phyloP scores from a whole-genome alignment of 2,113 vertebrate genomes.

The Dromas ardeola region DNA sequence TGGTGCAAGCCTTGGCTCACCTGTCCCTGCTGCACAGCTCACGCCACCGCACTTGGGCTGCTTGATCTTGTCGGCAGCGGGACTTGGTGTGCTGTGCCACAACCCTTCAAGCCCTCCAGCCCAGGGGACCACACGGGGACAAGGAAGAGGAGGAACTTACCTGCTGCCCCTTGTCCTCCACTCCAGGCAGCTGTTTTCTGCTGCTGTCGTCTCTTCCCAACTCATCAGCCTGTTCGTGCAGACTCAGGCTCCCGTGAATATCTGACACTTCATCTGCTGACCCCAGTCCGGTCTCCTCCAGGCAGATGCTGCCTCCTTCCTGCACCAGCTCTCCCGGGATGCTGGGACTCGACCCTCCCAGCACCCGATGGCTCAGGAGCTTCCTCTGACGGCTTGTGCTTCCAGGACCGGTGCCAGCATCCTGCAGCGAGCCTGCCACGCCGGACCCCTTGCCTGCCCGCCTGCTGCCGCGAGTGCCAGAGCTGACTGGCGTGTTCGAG shows the following conservation, averaged over 20 bases:
- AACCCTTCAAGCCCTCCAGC: neutral
- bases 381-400: neutral
- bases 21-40: neutral
- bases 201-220: neutral
- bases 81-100: neutral
- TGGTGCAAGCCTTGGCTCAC: fast-evolving
- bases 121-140: fast-evolving
- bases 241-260: constrained; percentile 35
- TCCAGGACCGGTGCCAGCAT: neutral
- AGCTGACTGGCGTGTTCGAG: neutral
- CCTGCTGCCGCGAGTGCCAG: neutral
- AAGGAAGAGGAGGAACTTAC: neutral
- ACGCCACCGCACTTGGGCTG: fast-evolving
- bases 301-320: neutral
- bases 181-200: neutral
- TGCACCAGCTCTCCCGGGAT: constrained; percentile 28
- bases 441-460: neutral
- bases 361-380: neutral
- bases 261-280: constrained; percentile 41
- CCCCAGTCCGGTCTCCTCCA: constrained; percentile 36
- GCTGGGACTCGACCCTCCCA: constrained; percentile 32
- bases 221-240: constrained; percentile 5
- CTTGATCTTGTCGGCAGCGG: neutral
- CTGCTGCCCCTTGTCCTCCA: neutral
- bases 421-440: neutral